Evolutionary conservation across 2,888 invertebrate genomes (phyloP).

Genomic region (Muschampia plurimacula): DNA sequence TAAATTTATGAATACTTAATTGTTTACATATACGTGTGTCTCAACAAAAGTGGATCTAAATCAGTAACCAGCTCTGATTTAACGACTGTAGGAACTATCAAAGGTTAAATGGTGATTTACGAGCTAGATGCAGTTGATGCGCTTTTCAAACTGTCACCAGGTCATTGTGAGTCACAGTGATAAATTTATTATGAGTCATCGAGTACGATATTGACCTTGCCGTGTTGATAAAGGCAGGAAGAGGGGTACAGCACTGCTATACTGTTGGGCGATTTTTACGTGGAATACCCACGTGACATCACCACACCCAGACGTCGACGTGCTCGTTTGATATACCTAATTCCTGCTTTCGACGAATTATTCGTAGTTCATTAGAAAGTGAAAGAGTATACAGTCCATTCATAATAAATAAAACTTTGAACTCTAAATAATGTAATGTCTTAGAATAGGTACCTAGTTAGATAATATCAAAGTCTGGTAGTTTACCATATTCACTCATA

Average conservation of each 20-base stretch:
- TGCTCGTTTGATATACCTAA: neutral
- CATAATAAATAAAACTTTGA: neutral
- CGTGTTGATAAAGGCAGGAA: conserved; percentile 47
- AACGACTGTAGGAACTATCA: conserved; percentile 22
- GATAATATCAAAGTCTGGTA: too few species aligned
- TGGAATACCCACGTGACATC: conserved; percentile 22
- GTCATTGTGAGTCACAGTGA: conserved; percentile 45
- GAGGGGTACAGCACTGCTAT: conserved; percentile 42
- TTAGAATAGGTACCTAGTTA: neutral
- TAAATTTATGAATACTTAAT: too few species aligned
- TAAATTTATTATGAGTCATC: conserved; percentile 19
- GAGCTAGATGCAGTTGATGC: conserved; percentile 25
- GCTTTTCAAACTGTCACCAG: conserved; percentile 35
- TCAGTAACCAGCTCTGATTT: neutral
- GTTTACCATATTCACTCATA: neutral
- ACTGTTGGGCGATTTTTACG: conserved; percentile 19
- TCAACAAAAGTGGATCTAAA: conserved; percentile 9
- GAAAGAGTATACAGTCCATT: neutral
- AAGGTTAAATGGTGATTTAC: conserved; percentile 35
- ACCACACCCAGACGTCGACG: neutral
- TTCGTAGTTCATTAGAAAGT: neutral
- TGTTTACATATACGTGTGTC: neutral
- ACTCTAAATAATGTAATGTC: neutral
- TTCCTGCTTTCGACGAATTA: conserved; percentile 26
- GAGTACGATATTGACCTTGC: conserved; percentile 49